Base-by-base conservation (phyloP, 2,113 vertebrate genomes). In the Antechinus stuartii region DNA sequence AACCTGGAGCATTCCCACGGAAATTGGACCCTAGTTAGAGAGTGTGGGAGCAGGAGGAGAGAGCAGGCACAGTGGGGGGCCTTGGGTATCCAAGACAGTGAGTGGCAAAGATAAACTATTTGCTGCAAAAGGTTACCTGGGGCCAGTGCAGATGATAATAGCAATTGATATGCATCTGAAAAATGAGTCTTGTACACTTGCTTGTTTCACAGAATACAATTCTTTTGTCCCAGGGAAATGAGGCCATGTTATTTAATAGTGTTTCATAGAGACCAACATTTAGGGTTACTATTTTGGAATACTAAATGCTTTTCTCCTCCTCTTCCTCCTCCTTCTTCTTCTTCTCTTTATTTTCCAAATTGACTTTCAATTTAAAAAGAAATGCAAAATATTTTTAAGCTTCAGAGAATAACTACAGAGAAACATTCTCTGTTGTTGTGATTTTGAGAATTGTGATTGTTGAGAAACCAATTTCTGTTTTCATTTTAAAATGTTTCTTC, bases 401-500 rank as follows among this genome's bases (percentile, higher is more conserved):
- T 97, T 94, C 89, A 92, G 92, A 96, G n/a, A 97, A 96, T 97
- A 95, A 97, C 96, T 46, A 0, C 95, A 93, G 92, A 91, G 95
- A 98, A 95, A 96, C 91, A 93, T n/a, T 90, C 89, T 25, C 84
- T 42, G 42, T 42, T 42, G 42, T 42, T 42, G 42, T 42, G 42
- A 42, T 42, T 42, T 42, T 42, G 42, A 42, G 42, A 42, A 97
- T 96, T 96, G 93, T 96, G 95, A 97, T 93, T 93, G 22, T 96
- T 97, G 95, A 95, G 94, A 97, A 98, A 97, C 95, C 97, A 97
- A 97, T 94, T 95, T 96, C 96, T 96, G 92, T 84, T 97, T 97
- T 97, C 97, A 97, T 96, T 97, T 98, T 96, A 92, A 97, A 97
- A 96, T 92, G 90, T 92, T 97, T 92, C 92, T 96, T 97, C 61